Evolutionary conservation across 1,140 invertebrate genomes (phyloP), one percentile per base, ranked within the genome.

Genomic region (Pseudomyrmex gracilis): DNA sequence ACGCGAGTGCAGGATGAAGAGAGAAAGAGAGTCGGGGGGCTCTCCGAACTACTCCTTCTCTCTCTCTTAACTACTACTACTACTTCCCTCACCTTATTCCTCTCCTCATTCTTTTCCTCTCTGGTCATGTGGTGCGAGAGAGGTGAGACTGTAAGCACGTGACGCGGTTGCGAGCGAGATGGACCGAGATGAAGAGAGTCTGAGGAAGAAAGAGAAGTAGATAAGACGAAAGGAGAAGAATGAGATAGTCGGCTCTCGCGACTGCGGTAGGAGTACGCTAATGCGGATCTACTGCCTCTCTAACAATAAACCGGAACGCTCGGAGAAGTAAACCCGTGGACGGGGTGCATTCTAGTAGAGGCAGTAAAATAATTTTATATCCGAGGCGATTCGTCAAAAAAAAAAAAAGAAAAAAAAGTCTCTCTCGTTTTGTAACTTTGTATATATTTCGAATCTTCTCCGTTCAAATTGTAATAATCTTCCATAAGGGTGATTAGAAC

Each of bases 201-300:
- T 43, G 66, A 47, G 43, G n/a, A 24, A 17, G 57, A 20, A 70
- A 71, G 45, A 71, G 74, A 86, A 86, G 74, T 71, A 58, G 66
- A 74, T 68, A 77, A 71, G 82, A 67, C 20, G 49, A 74, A 24
- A 73, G 77, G 43, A 49, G 43, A 49, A 58, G 73, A 60, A 57
- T 34, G 73, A 70, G 63, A 74, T 77, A 78, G 57, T 76, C 20
- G 63, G 76, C 57, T 70, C 51, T 83, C 60, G 71, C 70, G 82
- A 76, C 76, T 57, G 82, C 86, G 86, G 88, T 89, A 86, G 78
- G 82, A 89, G 78, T 89, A 89, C 87, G 85, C 82, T 89, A 89
- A 89, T 87, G 87, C 88, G 85, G 87, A 89, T 89, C 85, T 89
- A 89, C 87, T 87, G 86, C 86, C 83, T 88, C 86, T 88, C 86